Evolutionary conservation across 2,888 invertebrate species (phyloP).

Genomic region (Parnassius apollo): DNA sequence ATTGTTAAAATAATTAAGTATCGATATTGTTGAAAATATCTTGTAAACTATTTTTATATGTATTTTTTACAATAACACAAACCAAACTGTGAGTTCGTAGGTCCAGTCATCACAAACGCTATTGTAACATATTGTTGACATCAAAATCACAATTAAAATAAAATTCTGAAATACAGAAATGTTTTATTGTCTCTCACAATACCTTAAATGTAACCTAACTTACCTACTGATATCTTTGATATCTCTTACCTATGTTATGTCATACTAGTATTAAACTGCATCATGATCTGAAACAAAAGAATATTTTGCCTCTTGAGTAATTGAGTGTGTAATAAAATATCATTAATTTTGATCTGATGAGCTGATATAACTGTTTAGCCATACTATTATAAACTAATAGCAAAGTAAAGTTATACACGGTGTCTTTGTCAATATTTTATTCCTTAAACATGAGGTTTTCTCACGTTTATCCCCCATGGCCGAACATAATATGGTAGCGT

Average conservation of each 20-base stretch:
- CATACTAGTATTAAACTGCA: not conserved
- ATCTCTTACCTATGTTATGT: not conserved
- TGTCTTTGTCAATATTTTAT: too few species aligned
- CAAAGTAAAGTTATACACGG: too few species aligned
- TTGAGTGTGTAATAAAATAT: too few species aligned
- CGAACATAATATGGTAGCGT: too few species aligned
- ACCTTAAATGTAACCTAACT: not conserved
- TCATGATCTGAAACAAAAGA: conserved; percentile 50
- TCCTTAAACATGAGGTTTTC: too few species aligned
- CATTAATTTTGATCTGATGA: too few species aligned
- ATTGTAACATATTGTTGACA: conserved; percentile 23
- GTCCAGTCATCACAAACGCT: conserved; percentile 15
- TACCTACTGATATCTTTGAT: not conserved
- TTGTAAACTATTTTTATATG: conserved; percentile 20
- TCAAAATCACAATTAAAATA: conserved; percentile 25
- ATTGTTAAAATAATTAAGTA: not conserved
- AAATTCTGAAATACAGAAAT: conserved; percentile 26
- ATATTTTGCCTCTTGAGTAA: not conserved
- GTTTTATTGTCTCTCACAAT: conserved; percentile 19
- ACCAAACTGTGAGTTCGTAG: conserved; percentile 9
- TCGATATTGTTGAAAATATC: conserved; percentile 8
- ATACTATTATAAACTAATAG: too few species aligned
- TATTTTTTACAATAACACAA: conserved; percentile 12
- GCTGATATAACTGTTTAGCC: too few species aligned
- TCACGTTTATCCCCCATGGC: too few species aligned